A percentile compares a stretch with the other conserved stretches of the same genome.
phyloP scores from a whole-genome alignment of 2,113 vertebrate species.

The Sisor rabdophorus region DNA sequence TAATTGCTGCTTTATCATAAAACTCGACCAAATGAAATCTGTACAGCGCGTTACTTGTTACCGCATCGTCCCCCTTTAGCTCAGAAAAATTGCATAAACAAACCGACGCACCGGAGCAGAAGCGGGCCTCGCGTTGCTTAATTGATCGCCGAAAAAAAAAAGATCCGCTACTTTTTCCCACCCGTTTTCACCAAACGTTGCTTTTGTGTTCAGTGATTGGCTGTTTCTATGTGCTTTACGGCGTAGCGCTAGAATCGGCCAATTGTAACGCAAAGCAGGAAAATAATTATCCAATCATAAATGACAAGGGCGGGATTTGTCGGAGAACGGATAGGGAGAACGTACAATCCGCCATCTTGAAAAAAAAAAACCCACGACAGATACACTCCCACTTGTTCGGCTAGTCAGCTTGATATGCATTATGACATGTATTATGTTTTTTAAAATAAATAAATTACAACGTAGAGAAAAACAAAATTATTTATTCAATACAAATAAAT shows the following conservation, averaged over 20 bases:
- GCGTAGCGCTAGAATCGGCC: no score
- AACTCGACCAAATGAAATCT: neutral
- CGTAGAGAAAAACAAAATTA: neutral
- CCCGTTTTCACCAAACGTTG: neutral
- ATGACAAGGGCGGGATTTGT: neutral
- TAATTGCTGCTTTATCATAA: neutral
- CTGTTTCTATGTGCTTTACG: no score
- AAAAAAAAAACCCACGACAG: conserved; percentile 64
- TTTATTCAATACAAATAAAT: no score
- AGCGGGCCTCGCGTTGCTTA: conserved; percentile 47
- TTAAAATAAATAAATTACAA: neutral
- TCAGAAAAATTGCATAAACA: conserved; percentile 11
- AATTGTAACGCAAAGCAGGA: neutral
- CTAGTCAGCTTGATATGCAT: conserved; percentile 26
- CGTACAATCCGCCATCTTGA: conserved; percentile 72
- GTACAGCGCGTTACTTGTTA: neutral
- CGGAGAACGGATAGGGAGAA: conserved; percentile 7
- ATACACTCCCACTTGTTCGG: conserved; percentile 55
- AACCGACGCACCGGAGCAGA: conserved; percentile 35
- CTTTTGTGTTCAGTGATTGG: neutral
- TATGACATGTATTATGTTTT: no score
- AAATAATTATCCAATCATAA: neutral
- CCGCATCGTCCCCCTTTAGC: neutral
- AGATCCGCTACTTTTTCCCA: conserved; percentile 1
- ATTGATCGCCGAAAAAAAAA: conserved; percentile 49